Evolutionary conservation across 92 coral and sea anemone genomes (phyloP), one percentile per base, ranked within the genome.

Genomic region (Heteractis magnifica): DNA sequence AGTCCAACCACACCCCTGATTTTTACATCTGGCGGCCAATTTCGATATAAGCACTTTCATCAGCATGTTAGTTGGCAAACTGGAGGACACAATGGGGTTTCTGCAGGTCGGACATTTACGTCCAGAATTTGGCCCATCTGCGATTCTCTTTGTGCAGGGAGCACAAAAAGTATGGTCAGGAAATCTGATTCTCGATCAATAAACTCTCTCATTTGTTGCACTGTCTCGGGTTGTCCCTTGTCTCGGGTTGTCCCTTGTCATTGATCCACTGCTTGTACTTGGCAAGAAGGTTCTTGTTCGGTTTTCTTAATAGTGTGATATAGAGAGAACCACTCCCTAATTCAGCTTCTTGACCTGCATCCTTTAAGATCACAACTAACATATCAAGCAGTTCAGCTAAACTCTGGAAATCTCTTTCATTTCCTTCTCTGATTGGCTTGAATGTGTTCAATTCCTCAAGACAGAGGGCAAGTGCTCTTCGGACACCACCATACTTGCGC

Each of bases 321-420:
- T 92, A 86, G 11, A 87, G 87, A 9, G 89, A 84, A 2, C 95
- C 91, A 77, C 80, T 86, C 59, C 89, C 92, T 68, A 89, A 73
- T 65, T 92, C 93, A 14, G 86, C 90, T 49, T 78, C 89, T 75
- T 85, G 88, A n/a, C 79, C 84, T 34, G 90, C 95, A 81, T 92
- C 95, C 58, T 44, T 89, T 21, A 90, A 56, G 84, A 84, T 92
- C 18, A 89, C 91, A 23, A 86, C 89, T 11, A 85, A n/a, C 48
- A 58, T 79, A 65, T 89, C 90, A 23, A 86, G 85, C 49, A 86
- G 84, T 62, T 88, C 88, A 49, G 88, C 83, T 65, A 88, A 86
- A 13, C 52, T 75, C 56, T 91, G 87, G 10, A 84, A 82, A 77
- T 84, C 89, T 56, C 71, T 85, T 71, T 81, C 85, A 49, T 85